Base-by-base conservation (phyloP, 1,140 invertebrate species). In the Thaumatotibia leucotreta region DNA sequence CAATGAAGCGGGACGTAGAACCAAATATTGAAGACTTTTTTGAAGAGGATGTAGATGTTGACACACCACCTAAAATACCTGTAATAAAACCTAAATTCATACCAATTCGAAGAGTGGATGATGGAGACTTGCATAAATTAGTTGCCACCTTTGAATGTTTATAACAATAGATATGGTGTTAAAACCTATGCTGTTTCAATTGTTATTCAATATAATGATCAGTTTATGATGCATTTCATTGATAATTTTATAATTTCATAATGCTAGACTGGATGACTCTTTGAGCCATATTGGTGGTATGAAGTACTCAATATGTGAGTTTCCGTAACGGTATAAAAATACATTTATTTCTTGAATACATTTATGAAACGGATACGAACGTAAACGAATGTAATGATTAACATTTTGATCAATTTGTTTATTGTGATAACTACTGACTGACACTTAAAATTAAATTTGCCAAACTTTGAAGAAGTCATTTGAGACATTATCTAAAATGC, bases 1-100 rank as follows among this genome's bases (percentile, higher is more conserved):
- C 67, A 35, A 61, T 66, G 27, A 86, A 83, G 65, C 83, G 76
- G 68, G 91, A 92, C 71, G 63, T 90, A 4, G 91, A 91, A 69
- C 91, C 91, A 31, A 83, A 87, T 66, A 84, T 92, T 65, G 85
- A 91, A 72, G 91, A 92, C 65, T 92, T 92, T 67, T 87, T 76
- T 67, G 65, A 84, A 65, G 72, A 88, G 35, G 80, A 83, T 11
- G 76, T 77, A 11, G 79, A 83, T 68, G 62, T 74, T 61, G 89
- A 92, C 70, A 23, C 77, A 5, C 68, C 74, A 5, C 88, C 89
- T 5, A 76, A 68, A n/a, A 79, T 91, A 4, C 79, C 81, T 58
- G 29, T 82, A 9, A 50, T 79, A 11, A 86, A 83, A 74, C 76
- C 77, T 6, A 92, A 88, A 70, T 80, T 85, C 64, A 87, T 70